Percentiles rank a stretch among this genome's conserved stretches.
These are phyloP conservation scores for Syngnathus typhle DNA, from an alignment of 2,113 vertebrate species.

Conservation along the genomic window DNA sequence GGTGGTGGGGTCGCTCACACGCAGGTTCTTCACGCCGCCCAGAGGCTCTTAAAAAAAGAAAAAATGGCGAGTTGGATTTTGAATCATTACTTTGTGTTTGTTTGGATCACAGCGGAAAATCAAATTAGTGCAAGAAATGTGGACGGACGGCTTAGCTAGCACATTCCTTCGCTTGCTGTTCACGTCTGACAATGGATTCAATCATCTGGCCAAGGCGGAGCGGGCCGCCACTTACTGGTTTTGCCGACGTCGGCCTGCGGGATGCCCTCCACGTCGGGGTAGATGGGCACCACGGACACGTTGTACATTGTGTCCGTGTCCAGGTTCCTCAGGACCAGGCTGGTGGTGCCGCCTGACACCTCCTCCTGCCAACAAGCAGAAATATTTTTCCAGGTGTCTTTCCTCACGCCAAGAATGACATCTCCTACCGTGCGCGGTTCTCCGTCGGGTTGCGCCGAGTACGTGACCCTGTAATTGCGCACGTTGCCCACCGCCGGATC, in stretches of 20 bases:
- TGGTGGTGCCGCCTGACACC: constrained; percentile 84
- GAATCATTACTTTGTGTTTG: neutral
- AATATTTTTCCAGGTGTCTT: no score
- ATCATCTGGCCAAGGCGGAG: neutral
- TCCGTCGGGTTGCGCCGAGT: constrained; percentile 70
- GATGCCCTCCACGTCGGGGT: constrained; percentile 84
- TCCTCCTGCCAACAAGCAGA: constrained; percentile 69
- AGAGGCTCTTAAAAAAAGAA: constrained; percentile 75
- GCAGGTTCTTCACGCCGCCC: constrained; percentile 81
- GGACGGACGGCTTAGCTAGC: neutral
- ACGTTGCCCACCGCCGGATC: constrained; percentile 85
- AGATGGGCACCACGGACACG: constrained; percentile 68
- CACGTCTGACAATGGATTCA: constrained; percentile 1
- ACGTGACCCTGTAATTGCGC: constrained; percentile 83
- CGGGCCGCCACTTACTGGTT: constrained; percentile 78
- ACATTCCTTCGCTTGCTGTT: neutral
- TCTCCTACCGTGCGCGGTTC: constrained; percentile 72
- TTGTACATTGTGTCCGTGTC: constrained; percentile 62
- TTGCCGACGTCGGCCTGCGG: constrained; percentile 78
- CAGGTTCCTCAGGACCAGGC: constrained; percentile 61
- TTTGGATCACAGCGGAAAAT: neutral
- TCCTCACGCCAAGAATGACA: no score
- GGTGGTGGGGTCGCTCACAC: constrained; percentile 86
- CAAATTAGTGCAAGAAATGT: neutral
- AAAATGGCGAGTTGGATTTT: neutral